Conservation (phyloP, 2,113 vertebrate species). For the Aphelocoma coerulescens region DNA sequence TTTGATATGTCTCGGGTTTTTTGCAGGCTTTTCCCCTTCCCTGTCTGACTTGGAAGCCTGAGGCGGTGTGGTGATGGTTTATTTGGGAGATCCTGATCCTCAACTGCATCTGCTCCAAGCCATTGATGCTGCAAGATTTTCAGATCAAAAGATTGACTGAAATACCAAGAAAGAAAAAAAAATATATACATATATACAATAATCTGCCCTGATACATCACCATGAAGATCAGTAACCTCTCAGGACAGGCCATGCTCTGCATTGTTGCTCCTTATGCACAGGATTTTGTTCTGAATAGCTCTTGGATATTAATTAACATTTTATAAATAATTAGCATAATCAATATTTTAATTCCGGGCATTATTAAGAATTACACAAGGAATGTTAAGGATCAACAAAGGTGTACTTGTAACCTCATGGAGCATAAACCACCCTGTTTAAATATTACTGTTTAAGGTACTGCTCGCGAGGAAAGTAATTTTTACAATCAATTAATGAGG, state of each 20-base stretch:
- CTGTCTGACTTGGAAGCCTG: background rate
- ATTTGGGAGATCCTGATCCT: background rate
- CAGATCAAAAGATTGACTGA: background rate
- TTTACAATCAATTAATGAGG: constrained; percentile 18
- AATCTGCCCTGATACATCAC: background rate
- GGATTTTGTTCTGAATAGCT: background rate
- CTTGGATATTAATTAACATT: background rate
- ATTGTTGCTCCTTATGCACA: background rate
- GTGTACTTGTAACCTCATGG: constrained; percentile 32
- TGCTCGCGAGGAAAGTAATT: constrained; percentile 2
- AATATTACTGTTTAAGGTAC: background rate
- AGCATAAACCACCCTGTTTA: constrained; percentile 22
- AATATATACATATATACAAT: background rate
- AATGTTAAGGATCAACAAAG: background rate
- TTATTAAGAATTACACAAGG: background rate
- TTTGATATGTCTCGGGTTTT: accelerated
- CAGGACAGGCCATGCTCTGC: background rate
- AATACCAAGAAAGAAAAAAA: background rate
- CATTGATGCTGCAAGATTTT: background rate
- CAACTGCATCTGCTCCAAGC: background rate
- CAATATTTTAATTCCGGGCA: background rate
- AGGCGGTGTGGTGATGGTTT: background rate
- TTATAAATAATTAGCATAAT: background rate
- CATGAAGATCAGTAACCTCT: background rate
- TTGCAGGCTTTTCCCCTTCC: background rate